These are phyloP conservation scores for Graptemys geographica DNA, from an alignment of 2,797 vertebrate species.

Conservation along the genomic window DNA sequence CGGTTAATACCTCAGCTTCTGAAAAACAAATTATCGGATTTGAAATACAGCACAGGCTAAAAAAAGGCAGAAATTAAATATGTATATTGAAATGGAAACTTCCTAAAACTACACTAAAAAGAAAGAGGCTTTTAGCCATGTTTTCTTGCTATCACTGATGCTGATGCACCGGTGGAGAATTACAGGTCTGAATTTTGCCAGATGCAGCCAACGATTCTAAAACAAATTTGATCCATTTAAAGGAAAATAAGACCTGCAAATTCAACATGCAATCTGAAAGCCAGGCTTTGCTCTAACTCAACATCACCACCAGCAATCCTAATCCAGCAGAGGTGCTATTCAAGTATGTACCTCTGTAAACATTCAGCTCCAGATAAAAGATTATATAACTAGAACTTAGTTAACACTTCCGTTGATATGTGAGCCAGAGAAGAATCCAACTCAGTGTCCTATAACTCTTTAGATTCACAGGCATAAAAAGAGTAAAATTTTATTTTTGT, in stretches of 20 bases:
- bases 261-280: not conserved
- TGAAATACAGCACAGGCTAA: conserved; percentile 12
- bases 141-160: not conserved
- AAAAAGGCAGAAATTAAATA: not conserved
- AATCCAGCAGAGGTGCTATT: not conserved
- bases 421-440: not conserved
- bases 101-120: not conserved
- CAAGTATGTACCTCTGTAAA: not conserved
- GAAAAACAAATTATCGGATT: conserved; percentile 21
- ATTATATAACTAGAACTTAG: not conserved
- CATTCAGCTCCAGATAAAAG: not conserved
- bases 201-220: not conserved
- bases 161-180: not conserved
- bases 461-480: not conserved
- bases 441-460: not conserved
- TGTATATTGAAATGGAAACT: not conserved
- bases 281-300: not conserved
- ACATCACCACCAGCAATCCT: not conserved
- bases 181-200: not conserved
- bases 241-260: not conserved
- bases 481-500: not conserved
- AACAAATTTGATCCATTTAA: not conserved
- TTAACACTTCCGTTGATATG: not conserved
- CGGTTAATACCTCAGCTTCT: not conserved
- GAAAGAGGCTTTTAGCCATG: not conserved